phyloP scores from a whole-genome alignment of 2,797 vertebrate genomes.

The Cirrhinus molitorella region DNA sequence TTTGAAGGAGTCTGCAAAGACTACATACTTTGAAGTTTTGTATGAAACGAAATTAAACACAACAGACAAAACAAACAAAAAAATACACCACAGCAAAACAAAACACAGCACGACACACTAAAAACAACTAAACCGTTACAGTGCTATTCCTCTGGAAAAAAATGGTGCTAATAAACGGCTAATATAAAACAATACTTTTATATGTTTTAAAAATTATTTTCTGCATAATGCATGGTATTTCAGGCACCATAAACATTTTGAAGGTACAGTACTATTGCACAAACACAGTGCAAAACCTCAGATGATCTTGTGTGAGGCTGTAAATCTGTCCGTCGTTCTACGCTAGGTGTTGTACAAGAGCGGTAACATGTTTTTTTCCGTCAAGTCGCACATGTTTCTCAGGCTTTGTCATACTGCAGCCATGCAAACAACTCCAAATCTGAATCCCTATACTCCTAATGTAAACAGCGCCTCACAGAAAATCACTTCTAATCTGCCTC shows the following conservation, averaged over 20 bases:
- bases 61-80: no score
- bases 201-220: neutral
- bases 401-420: neutral
- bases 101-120: no score
- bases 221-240: neutral
- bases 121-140: no score
- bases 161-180: no score
- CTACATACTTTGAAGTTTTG: neutral
- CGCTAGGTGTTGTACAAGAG: neutral
- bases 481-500: slow-evolving; percentile 40
- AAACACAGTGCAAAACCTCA: neutral
- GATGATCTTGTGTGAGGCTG: slow-evolving; percentile 17
- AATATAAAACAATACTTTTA: no score
- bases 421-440: slow-evolving; percentile 13
- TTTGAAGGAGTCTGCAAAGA: neutral
- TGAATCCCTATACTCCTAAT: slow-evolving; percentile 24
- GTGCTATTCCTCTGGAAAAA: no score
- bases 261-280: neutral
- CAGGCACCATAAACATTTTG: neutral
- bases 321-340: slow-evolving; percentile 7
- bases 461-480: slow-evolving; percentile 28
- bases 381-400: slow-evolving; percentile 15
- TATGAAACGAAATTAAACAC: no score
- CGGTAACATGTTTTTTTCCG: neutral
- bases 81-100: no score